Evolutionary conservation across 2,113 vertebrate genomes (phyloP).

Genomic region (Dipodomys stephensi): DNA sequence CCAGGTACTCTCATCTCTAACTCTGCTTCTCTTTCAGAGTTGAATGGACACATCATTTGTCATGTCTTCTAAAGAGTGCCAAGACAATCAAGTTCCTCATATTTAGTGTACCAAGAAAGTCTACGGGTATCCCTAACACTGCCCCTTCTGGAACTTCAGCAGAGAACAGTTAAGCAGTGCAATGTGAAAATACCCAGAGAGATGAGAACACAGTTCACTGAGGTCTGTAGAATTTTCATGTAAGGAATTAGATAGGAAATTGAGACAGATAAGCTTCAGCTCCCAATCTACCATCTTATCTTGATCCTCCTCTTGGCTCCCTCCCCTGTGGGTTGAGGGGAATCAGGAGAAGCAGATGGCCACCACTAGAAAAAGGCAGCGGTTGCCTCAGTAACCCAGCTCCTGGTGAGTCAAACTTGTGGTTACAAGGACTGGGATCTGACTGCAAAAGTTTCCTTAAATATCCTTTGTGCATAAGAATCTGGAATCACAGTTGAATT

Average conservation of each 20-base stretch:
- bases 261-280: not conserved
- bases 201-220: not conserved
- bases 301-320: not conserved
- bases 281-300: not conserved
- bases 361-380: not conserved
- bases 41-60: not conserved
- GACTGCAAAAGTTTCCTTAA: slow-evolving; percentile 3
- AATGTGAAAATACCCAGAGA: not conserved
- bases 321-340: not conserved
- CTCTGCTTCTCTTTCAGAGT: not conserved
- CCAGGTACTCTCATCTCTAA: not conserved
- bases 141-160: not conserved
- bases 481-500: slow-evolving; percentile 7
- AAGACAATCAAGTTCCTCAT: not conserved
- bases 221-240: not conserved
- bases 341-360: not conserved
- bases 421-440: not conserved
- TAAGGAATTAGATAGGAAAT: not conserved
- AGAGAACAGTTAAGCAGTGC: not conserved
- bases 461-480: not conserved
- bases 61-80: not conserved
- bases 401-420: not conserved
- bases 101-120: not conserved
- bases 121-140: not conserved
- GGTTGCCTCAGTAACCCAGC: slow-evolving; percentile 3